phyloP scores from a whole-genome alignment of 2,113 vertebrate genomes.

The Meles meles region DNA sequence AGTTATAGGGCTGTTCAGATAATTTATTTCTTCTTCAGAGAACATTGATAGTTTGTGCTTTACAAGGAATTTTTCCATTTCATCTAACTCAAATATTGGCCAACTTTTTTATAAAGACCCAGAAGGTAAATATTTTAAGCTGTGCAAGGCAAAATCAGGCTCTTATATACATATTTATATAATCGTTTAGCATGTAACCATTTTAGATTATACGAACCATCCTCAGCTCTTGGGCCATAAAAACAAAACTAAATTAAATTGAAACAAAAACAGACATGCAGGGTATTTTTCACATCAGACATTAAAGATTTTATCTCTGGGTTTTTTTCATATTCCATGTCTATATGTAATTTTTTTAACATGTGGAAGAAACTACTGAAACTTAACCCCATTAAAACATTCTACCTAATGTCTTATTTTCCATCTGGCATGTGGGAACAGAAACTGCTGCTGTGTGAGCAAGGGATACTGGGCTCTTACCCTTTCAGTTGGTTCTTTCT shows the following conservation, averaged over 20 bases:
- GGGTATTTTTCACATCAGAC: not conserved
- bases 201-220: not conserved
- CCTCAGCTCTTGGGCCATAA: not conserved
- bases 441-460: not conserved
- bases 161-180: not conserved
- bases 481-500: not conserved
- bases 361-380: not conserved
- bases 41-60: not conserved
- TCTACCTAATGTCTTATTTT: not conserved
- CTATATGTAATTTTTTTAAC: not conserved
- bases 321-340: not conserved
- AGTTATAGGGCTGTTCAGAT: not conserved
- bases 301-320: not conserved
- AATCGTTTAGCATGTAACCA: not conserved
- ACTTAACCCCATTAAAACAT: not conserved
- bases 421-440: not conserved
- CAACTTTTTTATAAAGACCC: not conserved
- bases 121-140: not conserved
- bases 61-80: not conserved
- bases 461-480: not conserved
- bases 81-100: not conserved
- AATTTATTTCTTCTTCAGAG: not conserved
- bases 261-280: not conserved
- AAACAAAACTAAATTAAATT: not conserved
- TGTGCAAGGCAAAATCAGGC: not conserved